Conservation (phyloP, 2,888 invertebrate species). For the Lottia gigantea region DNA sequence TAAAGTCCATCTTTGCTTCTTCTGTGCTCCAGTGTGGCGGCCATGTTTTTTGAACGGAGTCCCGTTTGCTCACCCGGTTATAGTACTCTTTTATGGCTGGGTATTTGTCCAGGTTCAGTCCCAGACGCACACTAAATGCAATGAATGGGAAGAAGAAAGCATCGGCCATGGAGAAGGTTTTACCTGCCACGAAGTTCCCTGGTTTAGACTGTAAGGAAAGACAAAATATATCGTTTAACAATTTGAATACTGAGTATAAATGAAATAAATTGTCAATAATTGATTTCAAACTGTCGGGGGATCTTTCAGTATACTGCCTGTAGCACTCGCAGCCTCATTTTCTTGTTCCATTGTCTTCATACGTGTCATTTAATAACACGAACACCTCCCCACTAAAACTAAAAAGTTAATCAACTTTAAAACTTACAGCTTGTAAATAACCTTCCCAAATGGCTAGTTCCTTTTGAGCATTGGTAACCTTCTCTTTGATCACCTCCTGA, state of each 20-base stretch:
- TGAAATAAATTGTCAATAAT: too few species aligned
- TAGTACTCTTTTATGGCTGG: slow-evolving; percentile 42
- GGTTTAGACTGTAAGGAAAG: too few species aligned
- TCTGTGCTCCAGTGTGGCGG: slow-evolving; percentile 56
- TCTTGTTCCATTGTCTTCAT: too few species aligned
- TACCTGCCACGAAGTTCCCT: slow-evolving; percentile 19
- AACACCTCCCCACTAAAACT: too few species aligned
- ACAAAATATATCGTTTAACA: too few species aligned
- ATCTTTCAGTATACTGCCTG: too few species aligned
- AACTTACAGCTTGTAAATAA: slow-evolving; percentile 13
- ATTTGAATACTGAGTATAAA: too few species aligned
- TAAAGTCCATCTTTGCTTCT: slow-evolving; percentile 2
- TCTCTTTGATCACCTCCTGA: slow-evolving; percentile 15
- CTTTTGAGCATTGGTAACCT: neutral
- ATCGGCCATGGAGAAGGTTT: slow-evolving; percentile 32
- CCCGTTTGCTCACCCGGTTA: slow-evolving; percentile 33
- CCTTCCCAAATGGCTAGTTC: slow-evolving; percentile 24
- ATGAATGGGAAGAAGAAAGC: slow-evolving; percentile 27
- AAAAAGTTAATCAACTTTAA: too few species aligned
- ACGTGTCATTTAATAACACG: too few species aligned
- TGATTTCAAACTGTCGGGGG: too few species aligned
- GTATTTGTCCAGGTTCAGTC: slow-evolving; percentile 31
- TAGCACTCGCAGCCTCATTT: too few species aligned
- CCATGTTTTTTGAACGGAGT: slow-evolving; percentile 41
- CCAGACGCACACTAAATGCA: slow-evolving; percentile 33